Conservation (phyloP, 2,113 vertebrate species). For the Danionella cerebrum region DNA sequence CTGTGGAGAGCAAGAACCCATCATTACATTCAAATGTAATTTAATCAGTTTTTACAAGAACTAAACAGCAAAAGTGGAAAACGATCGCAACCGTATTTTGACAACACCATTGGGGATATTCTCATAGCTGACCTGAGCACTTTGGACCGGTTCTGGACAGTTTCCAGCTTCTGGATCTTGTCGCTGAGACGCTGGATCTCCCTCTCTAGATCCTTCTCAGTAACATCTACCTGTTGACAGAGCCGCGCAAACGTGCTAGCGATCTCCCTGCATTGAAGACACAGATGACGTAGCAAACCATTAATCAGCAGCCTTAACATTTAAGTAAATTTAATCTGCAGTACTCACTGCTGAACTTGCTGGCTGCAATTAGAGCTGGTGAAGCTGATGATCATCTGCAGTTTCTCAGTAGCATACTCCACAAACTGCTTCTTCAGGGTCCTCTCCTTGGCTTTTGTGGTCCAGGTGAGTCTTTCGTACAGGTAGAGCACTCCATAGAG, state of each 20-base stretch:
- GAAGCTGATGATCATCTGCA: conserved; percentile 88
- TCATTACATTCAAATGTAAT: background rate
- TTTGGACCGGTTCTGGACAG: conserved; percentile 78
- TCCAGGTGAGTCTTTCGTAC: conserved; percentile 89
- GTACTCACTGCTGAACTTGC: conserved; percentile 92
- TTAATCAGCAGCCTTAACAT: no score
- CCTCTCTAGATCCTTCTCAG: conserved; percentile 76
- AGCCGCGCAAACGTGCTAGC: conserved; percentile 86
- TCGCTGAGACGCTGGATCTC: conserved; percentile 77
- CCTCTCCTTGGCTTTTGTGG: conserved; percentile 84
- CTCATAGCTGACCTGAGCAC: conserved; percentile 72
- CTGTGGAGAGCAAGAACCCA: conserved; percentile 58
- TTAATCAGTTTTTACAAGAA: no score
- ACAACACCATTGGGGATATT: no score
- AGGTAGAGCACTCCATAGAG: conserved; percentile 84
- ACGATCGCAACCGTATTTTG: no score
- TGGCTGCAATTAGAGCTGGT: conserved; percentile 93
- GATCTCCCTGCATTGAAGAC: conserved; percentile 77
- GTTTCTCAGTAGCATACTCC: conserved; percentile 85
- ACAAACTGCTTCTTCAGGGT: conserved; percentile 92
- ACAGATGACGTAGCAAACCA: no score
- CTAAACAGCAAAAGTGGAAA: no score
- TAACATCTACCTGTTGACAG: conserved; percentile 90
- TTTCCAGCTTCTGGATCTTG: conserved; percentile 81
- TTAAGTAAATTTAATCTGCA: no score